Base-by-base conservation (phyloP, 2,113 vertebrate genomes). In the Pagrus major region DNA sequence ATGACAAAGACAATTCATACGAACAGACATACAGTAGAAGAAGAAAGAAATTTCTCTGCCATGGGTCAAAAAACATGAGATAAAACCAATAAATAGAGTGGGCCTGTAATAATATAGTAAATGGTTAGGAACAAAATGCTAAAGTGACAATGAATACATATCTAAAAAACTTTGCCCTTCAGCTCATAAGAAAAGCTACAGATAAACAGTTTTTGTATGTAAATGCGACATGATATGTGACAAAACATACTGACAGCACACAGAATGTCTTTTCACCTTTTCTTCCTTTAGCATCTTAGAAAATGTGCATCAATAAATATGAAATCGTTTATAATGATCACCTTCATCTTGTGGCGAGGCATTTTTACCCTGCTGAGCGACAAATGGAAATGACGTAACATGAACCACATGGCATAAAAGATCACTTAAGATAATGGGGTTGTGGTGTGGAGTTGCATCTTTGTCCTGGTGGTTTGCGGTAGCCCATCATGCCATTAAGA, bases 361-460 rank as follows among this genome's bases (percentile, higher is more conserved):
- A 5, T 69, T 87, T 79, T 49, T 27, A 46, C 77, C 78, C 58
- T 31, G 67, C 63, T 70, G 61, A 29, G 55, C 60, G 20, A 51
- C 37, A 80, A 47, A 76, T 73, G 61, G 29, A 59, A 71, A 61
- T 60, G 21, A 54, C 3, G 37, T 60, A 37, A 83, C 21, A 14
- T 21, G 29, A 77, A 63, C 64, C 46, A n/a, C 18, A 47, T 52
- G 72, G 23, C 18, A 7, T 11, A 18, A 9, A 67, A 35, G 60
- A 67, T 78, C 49, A 37, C 11, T 65, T 66, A 42, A 37, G 54
- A 69, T 58, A 46, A 71, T 44, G 9, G 37, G 21, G 29, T 35
- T 42, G 54, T 71, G 29, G 35, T 44, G 64, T 27, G 42, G 27
- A 52, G 51, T 29, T 63, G 31, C 58, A 52, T 78, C 63, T 27